Conservation (phyloP, 2,888 invertebrate species). For the Leptopterna dolabrata region DNA sequence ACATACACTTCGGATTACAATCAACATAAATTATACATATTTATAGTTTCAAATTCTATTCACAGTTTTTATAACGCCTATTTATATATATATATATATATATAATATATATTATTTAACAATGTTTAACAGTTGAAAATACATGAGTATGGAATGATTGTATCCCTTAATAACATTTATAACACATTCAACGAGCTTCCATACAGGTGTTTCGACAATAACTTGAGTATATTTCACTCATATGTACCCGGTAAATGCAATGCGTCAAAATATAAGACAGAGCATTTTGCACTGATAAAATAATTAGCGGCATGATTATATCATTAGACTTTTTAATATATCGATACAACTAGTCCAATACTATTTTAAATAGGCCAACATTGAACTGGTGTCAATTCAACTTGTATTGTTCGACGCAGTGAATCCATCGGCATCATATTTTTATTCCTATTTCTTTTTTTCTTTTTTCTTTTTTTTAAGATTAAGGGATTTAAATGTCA, state of each 20-base stretch:
- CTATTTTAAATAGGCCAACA: constrained; percentile 47
- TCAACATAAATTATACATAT: constrained; percentile 51
- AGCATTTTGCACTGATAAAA: constrained; percentile 13
- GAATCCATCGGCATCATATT: constrained; percentile 5
- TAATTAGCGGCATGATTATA: constrained; percentile 31
- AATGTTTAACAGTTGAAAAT: constrained; percentile 53
- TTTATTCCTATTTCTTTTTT: not conserved
- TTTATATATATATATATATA: constrained; percentile 51
- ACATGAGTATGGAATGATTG: constrained; percentile 54
- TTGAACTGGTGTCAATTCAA: constrained; percentile 31
- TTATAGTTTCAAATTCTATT: constrained; percentile 50
- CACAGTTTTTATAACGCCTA: constrained; percentile 53
- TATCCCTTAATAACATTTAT: constrained; percentile 38
- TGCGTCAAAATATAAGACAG: constrained; percentile 8
- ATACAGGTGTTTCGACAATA: constrained; percentile 8
- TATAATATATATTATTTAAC: constrained; percentile 50
- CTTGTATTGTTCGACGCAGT: not conserved
- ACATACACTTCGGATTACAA: constrained; percentile 49
- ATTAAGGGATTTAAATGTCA: not conserved
- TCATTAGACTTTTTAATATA: constrained; percentile 18
- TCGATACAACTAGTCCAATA: constrained; percentile 19
- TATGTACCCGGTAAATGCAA: constrained; percentile 28
- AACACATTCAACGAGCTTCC: constrained; percentile 32
- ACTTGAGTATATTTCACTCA: constrained; percentile 26
- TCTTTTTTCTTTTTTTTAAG: not conserved